Base-by-base conservation (phyloP, 2,888 invertebrate species). In the Cremastinae sp. region DNA sequence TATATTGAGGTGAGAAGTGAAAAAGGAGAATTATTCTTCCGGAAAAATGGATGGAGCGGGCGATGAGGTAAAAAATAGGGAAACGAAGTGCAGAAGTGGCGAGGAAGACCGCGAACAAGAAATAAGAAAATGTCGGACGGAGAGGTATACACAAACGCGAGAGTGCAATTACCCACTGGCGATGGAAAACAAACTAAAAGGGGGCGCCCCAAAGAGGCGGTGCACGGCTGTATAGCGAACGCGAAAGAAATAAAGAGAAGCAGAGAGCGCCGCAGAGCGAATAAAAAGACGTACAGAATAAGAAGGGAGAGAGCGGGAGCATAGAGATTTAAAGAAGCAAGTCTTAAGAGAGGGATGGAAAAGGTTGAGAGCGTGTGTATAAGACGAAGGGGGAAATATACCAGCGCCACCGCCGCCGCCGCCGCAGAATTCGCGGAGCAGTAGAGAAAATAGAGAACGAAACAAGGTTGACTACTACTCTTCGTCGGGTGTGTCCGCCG, bases 121-220 rank as follows among this genome's bases (percentile, higher is more conserved):
- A 73, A 78, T 79, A 85, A 84, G 82, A 86, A 84, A 84, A 82
- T 82, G 80, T 82, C 74, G 81, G 81, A 78, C 78, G 78, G 82
- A 79, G 83, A 28, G 28, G 28, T 28, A 28, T 28, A 28, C 28
- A 85, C 85, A 85, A 84, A 86, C 82, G 82, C 83, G 84, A 85
- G 87, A 84, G 85, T 81, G 86, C 87, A 88, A 88, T 88, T 88
- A 88, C 86, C 87, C 84, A 83, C 82, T 81, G 86, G 87, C 87
- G 81, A 84, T 79, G 87, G 85, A 87, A 88, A 88, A 88, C 84
- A 86, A 88, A 87, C 85, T 82, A 86, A 86, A 85, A 85, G 83
- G 70, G 81, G 83, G 66, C 61, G 74, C 64, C 65, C 74, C 74
- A 74, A 75, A 80, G 80, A 79, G 79, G 72, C 64, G 73, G 74